Evolutionary conservation across 2,888 invertebrate genomes (phyloP), one percentile per base, ranked within the genome.

Genomic region (Tortrix viridana): DNA sequence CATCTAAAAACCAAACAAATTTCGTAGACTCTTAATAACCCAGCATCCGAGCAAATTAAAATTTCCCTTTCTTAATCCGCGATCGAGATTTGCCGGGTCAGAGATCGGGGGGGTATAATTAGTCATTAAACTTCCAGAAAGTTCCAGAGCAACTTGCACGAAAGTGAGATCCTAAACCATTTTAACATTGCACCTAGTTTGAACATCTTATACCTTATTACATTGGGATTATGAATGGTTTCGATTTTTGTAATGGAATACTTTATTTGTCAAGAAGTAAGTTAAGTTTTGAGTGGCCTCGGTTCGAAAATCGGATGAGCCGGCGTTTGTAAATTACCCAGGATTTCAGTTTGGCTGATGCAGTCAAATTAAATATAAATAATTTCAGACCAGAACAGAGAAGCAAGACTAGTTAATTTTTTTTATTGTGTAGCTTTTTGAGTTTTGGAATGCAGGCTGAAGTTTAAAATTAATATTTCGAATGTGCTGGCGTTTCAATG

Each of bases 101-200:
- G 57, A 65, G 63, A 58, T 54, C 54, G 62, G 50, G 54, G 49
- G 48, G 56, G 32, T 38, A 63, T 78, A 76, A 78, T 78, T 78
- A 78, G 73, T 76, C 74, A 76, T 77, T 74, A 73, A 77, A 78
- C 75, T 77, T 74, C 69, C 70, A 65, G 67, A 65, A 62, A 69
- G 60, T 68, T 70, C 60, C 67, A 53, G 65, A 54, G 59, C 68
- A 71, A 71, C 63, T 66, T 60, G 48, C 49, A 56, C 63, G 54
- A 66, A 63, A 68, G 62, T 67, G 67, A 66, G 67, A 63, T 57
- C 58, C 56, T 14, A 46, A 47, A 32, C 61, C 18, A 55, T 26
- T 22, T 41, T 32, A 59, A 47, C 37, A 41, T 38, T 16, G 19
- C 7, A 41, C 18, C 0, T 14, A 22, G 18, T 16, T 52, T 3